A percentile compares a stretch with the other conserved stretches of the same genome.
Evolutionary conservation across 1,140 invertebrate genomes (phyloP).

Genomic region (Tetranychus urticae): DNA sequence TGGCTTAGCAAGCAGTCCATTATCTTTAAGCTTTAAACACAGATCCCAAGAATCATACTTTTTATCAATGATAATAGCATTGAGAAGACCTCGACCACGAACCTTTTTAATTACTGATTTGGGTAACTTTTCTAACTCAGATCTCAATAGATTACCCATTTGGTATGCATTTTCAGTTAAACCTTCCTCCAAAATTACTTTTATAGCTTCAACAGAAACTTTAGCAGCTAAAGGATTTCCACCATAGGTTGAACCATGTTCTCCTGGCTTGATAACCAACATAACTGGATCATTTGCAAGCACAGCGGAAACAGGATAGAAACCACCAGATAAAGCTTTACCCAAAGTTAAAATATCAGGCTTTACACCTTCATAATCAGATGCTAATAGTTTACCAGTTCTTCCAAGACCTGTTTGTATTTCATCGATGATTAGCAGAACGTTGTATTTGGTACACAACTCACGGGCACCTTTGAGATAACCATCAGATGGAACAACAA

Average conservation of each 20-base stretch:
- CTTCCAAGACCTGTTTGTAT: conserved; percentile 78
- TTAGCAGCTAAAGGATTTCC: conserved; percentile 85
- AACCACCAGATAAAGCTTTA: conserved; percentile 89
- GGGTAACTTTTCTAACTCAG: conserved; percentile 42
- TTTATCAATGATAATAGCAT: conserved; percentile 74
- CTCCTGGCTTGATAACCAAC: conserved; percentile 70
- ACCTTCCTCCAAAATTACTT: conserved; percentile 60
- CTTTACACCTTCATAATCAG: conserved; percentile 70
- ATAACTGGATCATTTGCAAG: conserved; percentile 65
- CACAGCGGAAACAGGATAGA: conserved; percentile 76
- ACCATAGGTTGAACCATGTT: conserved; percentile 95
- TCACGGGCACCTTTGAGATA: conserved; percentile 68
- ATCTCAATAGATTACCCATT: conserved; percentile 50
- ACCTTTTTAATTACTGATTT: conserved; percentile 47
- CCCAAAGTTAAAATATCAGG: conserved; percentile 87
- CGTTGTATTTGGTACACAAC: conserved; percentile 77
- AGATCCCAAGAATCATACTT: conserved; percentile 67
- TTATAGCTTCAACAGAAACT: conserved; percentile 34
- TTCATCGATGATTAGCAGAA: conserved; percentile 92
- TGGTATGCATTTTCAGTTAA: conserved; percentile 60
- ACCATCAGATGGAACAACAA: conserved; percentile 65
- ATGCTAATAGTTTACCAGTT: conserved; percentile 60
- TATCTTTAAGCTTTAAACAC: conserved; percentile 60
- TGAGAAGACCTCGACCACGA: conserved; percentile 76
- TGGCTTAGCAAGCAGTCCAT: conserved; percentile 79